Percentiles rank a stretch among this genome's conserved stretches.
These are phyloP conservation scores for Agapostemon virescens DNA, from an alignment of 2,888 invertebrate genomes.

Conservation along the genomic window DNA sequence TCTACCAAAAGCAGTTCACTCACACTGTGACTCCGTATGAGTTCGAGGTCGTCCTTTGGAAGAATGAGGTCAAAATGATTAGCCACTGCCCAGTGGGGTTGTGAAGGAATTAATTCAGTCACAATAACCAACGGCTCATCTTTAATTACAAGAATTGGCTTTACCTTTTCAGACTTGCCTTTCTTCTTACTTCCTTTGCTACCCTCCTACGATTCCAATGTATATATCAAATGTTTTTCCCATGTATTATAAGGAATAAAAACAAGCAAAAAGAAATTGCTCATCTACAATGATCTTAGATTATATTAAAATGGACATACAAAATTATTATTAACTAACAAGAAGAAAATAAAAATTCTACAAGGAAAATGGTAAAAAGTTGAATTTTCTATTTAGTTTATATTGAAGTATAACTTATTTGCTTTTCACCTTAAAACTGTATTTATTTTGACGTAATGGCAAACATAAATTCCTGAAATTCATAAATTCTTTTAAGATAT, in stretches of 20 bases:
- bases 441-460: conserved; percentile 70
- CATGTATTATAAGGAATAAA: conserved; percentile 69
- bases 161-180: conserved; percentile 86
- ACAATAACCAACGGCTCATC: conserved; percentile 83
- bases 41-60: conserved; percentile 90
- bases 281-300: conserved; percentile 33
- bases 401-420: conserved; percentile 36
- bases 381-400: conserved; percentile 6
- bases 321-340: neutral
- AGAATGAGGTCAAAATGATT: conserved; percentile 90
- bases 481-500: conserved; percentile 59
- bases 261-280: conserved; percentile 32
- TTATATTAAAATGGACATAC: conserved; percentile 56
- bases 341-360: neutral
- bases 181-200: conserved; percentile 85
- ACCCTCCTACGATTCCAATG: conserved; percentile 73
- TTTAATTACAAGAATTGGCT: conserved; percentile 89
- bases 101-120: conserved; percentile 76
- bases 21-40: conserved; percentile 82
- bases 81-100: conserved; percentile 79
- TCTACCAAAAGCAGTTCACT: conserved; percentile 74
- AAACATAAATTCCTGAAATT: conserved; percentile 75
- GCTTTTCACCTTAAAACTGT: conserved; percentile 69
- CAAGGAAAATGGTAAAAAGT: neutral
- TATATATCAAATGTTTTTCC: conserved; percentile 61